phyloP scores from a whole-genome alignment of 1,140 invertebrate genomes.

The Lepidotrigona ventralis region DNA sequence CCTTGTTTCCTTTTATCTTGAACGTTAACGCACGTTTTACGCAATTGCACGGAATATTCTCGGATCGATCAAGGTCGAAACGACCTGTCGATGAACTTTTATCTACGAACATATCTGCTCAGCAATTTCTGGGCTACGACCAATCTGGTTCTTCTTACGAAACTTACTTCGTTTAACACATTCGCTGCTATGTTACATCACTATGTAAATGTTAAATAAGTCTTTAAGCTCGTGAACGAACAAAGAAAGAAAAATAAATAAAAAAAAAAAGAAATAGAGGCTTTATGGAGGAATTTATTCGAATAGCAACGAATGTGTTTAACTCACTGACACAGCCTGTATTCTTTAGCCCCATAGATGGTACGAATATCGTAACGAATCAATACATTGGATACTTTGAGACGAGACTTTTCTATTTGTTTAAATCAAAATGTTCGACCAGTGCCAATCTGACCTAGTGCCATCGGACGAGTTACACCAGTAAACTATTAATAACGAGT shows the following conservation, averaged over 20 bases:
- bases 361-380: neutral
- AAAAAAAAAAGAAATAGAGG: neutral
- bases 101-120: neutral
- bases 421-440: neutral
- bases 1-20: neutral
- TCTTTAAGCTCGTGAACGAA: neutral
- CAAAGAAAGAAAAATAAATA: neutral
- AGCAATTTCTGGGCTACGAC: neutral
- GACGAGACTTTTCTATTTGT: neutral
- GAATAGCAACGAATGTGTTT: neutral
- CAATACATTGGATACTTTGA: too few species aligned
- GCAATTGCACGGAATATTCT: neutral
- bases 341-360: neutral
- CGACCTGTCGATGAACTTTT: neutral
- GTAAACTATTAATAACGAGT: neutral
- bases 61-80: too few species aligned
- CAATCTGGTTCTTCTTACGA: neutral
- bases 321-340: neutral
- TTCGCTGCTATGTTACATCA: neutral
- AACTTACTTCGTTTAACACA: neutral
- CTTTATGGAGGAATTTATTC: neutral
- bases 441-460: slow-evolving; percentile 35
- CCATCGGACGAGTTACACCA: neutral
- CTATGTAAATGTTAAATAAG: neutral
- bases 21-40: neutral